These are phyloP conservation scores for Barnardius zonarius DNA, from an alignment of 2,113 vertebrate species.

Conservation along the genomic window DNA sequence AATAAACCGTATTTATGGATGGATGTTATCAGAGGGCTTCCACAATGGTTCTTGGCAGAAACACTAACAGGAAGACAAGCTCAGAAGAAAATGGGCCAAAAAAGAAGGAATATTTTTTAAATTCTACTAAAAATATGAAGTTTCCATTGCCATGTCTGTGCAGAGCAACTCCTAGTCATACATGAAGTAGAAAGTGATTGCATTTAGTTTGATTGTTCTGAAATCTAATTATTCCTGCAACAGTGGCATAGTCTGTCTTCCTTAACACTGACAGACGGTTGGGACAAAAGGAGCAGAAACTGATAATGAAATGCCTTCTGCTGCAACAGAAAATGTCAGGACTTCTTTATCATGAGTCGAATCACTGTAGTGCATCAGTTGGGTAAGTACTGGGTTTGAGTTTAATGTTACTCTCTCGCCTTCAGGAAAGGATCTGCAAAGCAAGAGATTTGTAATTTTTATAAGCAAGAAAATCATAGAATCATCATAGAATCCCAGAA, in stretches of 20 bases:
- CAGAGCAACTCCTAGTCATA: background rate
- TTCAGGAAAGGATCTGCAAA: background rate
- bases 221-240: background rate
- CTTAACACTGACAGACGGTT: background rate
- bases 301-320: background rate
- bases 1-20: background rate
- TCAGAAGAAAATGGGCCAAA: background rate
- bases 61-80: background rate
- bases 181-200: background rate
- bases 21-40: background rate
- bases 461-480: background rate
- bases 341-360: background rate
- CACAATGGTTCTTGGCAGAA: background rate
- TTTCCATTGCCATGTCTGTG: background rate
- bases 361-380: background rate
- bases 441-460: background rate
- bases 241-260: background rate
- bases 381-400: background rate
- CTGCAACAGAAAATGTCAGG: background rate
- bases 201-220: background rate
- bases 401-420: background rate
- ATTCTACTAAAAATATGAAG: background rate
- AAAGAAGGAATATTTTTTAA: background rate
- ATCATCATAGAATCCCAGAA: background rate
- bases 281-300: background rate